A percentile compares a stretch with the other conserved stretches of the same genome.
Conservation (phyloP, 2,888 invertebrate species). For the Listrodromus nycthemerus region DNA sequence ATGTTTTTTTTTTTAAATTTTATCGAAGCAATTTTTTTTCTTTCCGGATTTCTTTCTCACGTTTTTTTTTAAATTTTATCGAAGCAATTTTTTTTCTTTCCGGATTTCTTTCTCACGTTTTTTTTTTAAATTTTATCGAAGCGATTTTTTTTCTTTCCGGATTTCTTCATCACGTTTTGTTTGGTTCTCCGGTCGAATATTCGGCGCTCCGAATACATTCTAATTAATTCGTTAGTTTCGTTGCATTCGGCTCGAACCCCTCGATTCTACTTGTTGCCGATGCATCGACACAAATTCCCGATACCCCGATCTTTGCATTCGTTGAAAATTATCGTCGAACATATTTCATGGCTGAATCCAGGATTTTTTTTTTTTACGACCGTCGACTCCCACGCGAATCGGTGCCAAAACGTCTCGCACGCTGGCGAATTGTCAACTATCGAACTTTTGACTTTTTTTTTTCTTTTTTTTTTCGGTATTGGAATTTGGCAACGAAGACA, state of each 20-base stretch:
- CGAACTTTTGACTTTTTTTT: no score
- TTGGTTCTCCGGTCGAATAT: background rate
- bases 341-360: background rate
- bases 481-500: background rate
- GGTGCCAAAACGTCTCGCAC: constrained; percentile 14
- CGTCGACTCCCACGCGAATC: background rate
- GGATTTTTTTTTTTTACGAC: background rate
- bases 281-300: background rate
- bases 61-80: no score
- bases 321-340: background rate
- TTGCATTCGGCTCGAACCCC: background rate
- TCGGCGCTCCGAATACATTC: background rate
- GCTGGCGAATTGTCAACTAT: constrained; percentile 15
- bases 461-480: background rate
- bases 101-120: background rate
- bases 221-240: background rate
- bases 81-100: background rate
- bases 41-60: no score
- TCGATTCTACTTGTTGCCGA: constrained; percentile 49
- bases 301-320: background rate
- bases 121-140: background rate
- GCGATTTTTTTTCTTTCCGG: background rate
- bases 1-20: no score
- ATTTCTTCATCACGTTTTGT: no score
- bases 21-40: no score